phyloP scores from a whole-genome alignment of 2,888 invertebrate species.

The Hydrotaea diabolus region DNA sequence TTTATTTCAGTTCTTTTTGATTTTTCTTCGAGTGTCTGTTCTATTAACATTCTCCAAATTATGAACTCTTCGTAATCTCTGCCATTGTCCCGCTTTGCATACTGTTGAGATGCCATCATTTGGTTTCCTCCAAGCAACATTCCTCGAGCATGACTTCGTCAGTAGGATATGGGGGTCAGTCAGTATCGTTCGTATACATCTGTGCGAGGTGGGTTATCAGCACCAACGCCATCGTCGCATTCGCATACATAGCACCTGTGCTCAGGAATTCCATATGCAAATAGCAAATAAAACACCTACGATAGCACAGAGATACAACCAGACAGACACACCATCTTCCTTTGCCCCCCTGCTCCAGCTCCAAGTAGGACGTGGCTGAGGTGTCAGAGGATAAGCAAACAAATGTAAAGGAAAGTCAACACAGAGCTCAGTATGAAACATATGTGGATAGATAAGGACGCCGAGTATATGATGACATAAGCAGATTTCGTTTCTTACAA shows the following conservation, averaged over 20 bases:
- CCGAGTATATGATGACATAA: constrained; percentile 17
- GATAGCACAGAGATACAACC: neutral
- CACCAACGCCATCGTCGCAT: neutral
- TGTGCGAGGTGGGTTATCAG: constrained; percentile 44
- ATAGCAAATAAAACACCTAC: constrained; percentile 28
- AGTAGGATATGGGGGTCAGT: constrained; percentile 51
- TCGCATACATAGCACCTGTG: constrained; percentile 18
- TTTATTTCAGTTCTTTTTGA: too few species aligned
- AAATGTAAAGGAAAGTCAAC: constrained; percentile 15
- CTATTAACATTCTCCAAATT: constrained; percentile 16
- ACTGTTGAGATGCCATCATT: neutral
- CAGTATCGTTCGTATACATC: constrained; percentile 56
- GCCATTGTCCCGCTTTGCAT: neutral
- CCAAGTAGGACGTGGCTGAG: neutral
- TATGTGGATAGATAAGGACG: constrained; percentile 2
- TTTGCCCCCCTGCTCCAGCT: too few species aligned
- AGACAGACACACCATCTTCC: neutral
- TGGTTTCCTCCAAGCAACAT: neutral
- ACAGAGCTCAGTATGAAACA: neutral
- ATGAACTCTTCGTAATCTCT: constrained; percentile 4
- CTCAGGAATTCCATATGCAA: constrained; percentile 26
- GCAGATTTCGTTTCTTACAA: constrained; percentile 8
- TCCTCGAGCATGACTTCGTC: constrained; percentile 2
- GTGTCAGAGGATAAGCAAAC: constrained; percentile 31
- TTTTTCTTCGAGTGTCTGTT: too few species aligned